Evolutionary conservation across 2,113 vertebrate species (phyloP).

Genomic region (Ancistrus triradiatus): DNA sequence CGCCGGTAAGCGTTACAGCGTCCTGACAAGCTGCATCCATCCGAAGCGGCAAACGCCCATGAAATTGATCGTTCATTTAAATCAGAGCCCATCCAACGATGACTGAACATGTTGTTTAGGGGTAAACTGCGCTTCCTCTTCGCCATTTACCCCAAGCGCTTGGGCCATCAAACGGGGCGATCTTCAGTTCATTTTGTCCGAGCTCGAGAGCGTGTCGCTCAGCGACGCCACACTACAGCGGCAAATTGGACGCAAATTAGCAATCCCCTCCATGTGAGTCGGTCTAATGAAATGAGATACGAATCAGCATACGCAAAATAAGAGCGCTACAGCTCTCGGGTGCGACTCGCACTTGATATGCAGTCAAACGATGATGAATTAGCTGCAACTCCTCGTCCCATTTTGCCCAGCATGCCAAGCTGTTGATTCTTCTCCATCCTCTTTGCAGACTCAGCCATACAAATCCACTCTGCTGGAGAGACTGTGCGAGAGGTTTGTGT

Average conservation of each 20-base stretch:
- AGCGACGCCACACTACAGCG: not conserved
- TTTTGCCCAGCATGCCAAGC: not conserved
- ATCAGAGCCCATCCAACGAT: not conserved
- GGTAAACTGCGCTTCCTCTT: conserved; percentile 12
- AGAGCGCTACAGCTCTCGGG: conserved; percentile 4
- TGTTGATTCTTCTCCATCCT: too few relatives aligned
- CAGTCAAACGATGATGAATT: conserved; percentile 28
- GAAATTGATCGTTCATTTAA: conserved; percentile 9
- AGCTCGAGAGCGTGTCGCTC: not conserved
- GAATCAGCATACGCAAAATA: conserved; percentile 1
- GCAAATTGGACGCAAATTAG: conserved; percentile 17
- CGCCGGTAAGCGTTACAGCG: too few relatives aligned
- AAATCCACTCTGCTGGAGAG: too few relatives aligned
- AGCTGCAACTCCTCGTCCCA: not conserved
- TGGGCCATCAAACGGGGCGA: conserved; percentile 27
- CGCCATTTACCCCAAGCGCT: not conserved
- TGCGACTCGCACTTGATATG: conserved; percentile 16
- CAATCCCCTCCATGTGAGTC: not conserved
- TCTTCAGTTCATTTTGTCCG: conserved; percentile 6
- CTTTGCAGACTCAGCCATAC: too few relatives aligned
- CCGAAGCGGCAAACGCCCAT: not conserved
- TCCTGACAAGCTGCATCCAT: not conserved
- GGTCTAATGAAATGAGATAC: conserved; percentile 1
- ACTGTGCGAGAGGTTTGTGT: too few relatives aligned
- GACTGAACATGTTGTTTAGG: conserved; percentile 13